Base-by-base conservation (phyloP, 2,888 invertebrate genomes). In the Deroplatys truncata region DNA sequence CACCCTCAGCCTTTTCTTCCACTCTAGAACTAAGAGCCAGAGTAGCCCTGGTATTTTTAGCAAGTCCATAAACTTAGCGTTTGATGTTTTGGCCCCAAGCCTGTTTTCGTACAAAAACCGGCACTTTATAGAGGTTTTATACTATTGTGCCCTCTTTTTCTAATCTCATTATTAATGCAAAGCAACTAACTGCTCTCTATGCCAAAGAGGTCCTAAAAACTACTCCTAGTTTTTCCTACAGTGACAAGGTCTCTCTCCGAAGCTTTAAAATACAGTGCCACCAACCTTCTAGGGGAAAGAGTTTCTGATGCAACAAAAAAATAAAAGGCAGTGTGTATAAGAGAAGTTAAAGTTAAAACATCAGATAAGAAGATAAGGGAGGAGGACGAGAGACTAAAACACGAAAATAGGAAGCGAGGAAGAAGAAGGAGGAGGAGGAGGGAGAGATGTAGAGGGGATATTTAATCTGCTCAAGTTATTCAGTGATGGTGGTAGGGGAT, bases 401-500 rank as follows among this genome's bases (percentile, higher is more conserved):
- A 84, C 29, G 28, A 84, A 29, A 29, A 28, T 28, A 72, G 56
- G 56, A 72, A 72, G 56, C 16, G 56, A 31, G 28, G 31, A 84
- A 43, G 82, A 89, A 84, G 85, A 72, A 56, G 84, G 84, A 28
- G 25, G 87, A n/a, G 82, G 83, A 84, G 72, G 15, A n/a, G 88
- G 83, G 28, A 29, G 89, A 72, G 82, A 84, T 49, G 72, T 10
- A n/a, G 88, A 72, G 85, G 72, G 88, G 88, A 88, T 90, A 90
- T 90, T 88, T 88, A 90, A 90, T 90, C 90, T 90, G 82, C 87
- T 87, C 83, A 83, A 87, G 87, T 87, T 87, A 87, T 87, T 87
- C 87, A 87, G 87, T 28, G 87, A 87, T 29, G 87, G 87, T 87
- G 87, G 87, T 87, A 83, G 83, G 86, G 87, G 82, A 15, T 31